Percentiles rank a stretch among this genome's conserved stretches.
These are phyloP conservation scores for Siderastrea siderea DNA, from an alignment of 92 coral and sea anemone genomes.

Conservation along the genomic window DNA sequence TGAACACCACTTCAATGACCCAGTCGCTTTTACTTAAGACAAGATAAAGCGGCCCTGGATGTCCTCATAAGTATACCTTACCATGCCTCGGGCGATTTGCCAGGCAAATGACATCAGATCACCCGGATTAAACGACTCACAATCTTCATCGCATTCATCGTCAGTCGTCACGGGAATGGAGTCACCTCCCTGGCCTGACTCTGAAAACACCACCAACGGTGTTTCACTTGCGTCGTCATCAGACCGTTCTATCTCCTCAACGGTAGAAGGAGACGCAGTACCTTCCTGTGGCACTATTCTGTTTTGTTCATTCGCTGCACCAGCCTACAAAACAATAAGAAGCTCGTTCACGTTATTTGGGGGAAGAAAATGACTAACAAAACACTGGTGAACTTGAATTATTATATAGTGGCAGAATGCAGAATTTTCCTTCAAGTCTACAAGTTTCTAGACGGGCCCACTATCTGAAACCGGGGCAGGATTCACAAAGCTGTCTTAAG, in stretches of 20 bases:
- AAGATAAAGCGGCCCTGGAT: neutral
- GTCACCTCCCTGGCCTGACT: neutral
- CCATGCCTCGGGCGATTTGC: slow-evolving; percentile 27
- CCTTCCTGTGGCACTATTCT: neutral
- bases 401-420: no score
- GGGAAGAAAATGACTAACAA: no score
- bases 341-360: neutral
- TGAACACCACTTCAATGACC: no score
- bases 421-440: no score
- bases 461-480: no score
- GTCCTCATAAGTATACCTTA: neutral
- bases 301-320: neutral
- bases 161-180: neutral
- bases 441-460: no score
- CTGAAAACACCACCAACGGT: neutral
- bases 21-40: neutral
- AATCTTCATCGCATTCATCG: slow-evolving; percentile 13
- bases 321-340: neutral
- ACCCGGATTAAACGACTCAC: neutral
- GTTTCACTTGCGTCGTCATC: neutral
- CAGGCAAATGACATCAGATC: slow-evolving; percentile 9
- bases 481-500: no score
- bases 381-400: no score
- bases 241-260: neutral
- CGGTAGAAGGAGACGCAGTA: neutral